These are phyloP conservation scores for Melanotaenia pygmaea DNA, from an alignment of 2,797 vertebrate species.

Conservation along the genomic window DNA sequence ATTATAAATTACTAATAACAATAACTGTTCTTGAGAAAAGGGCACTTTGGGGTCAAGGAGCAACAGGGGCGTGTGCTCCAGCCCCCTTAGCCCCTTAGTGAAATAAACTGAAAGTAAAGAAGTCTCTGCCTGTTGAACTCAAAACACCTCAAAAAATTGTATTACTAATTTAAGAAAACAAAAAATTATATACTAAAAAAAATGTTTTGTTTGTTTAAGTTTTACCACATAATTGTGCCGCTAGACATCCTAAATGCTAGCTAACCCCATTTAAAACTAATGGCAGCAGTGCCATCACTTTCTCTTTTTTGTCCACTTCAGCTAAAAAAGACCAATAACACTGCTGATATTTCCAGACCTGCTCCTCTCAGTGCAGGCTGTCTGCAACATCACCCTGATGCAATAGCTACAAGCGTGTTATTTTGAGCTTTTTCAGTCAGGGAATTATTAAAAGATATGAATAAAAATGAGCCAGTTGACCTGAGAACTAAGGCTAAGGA, in stretches of 20 bases:
- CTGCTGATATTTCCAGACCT: background rate
- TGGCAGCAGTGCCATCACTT: background rate
- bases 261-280: too few relatives aligned
- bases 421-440: background rate
- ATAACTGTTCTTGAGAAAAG: too few relatives aligned
- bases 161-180: too few relatives aligned
- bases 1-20: too few relatives aligned
- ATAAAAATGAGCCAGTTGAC: background rate
- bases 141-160: background rate
- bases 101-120: background rate
- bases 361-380: background rate
- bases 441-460: background rate
- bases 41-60: too few relatives aligned
- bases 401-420: slow-evolving; percentile 14
- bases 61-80: too few relatives aligned
- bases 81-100: too few relatives aligned
- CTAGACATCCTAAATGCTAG: too few relatives aligned
- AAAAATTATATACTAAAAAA: too few relatives aligned
- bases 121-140: background rate
- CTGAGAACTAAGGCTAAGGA: background rate
- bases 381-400: slow-evolving; percentile 1
- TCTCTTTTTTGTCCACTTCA: background rate
- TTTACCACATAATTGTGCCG: too few relatives aligned
- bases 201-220: too few relatives aligned
- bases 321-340: slow-evolving; percentile 2